Evolutionary conservation across 2,888 invertebrate genomes (phyloP).

Genomic region (Anorthoa munda): DNA sequence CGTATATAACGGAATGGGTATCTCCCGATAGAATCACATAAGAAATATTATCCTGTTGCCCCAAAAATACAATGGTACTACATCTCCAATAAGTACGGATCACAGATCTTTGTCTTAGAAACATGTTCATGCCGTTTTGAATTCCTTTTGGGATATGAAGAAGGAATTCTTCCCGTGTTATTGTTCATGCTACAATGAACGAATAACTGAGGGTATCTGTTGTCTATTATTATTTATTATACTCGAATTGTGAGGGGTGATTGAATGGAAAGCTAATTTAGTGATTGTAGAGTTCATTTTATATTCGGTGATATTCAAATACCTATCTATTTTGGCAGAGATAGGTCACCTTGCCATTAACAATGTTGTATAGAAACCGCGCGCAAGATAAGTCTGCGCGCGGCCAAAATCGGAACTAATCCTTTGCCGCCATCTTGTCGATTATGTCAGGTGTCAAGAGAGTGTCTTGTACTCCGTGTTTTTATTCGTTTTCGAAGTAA

Average conservation of each 20-base stretch:
- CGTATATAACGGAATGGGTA: conserved; percentile 36
- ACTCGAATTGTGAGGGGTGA: conserved; percentile 23
- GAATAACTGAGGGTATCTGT: conserved; percentile 35
- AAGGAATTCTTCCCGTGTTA: conserved; percentile 40
- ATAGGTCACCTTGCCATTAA: neutral
- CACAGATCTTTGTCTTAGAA: conserved; percentile 64
- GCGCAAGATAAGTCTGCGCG: too few species aligned
- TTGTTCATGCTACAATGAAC: conserved; percentile 53
- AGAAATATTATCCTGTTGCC: conserved; percentile 55
- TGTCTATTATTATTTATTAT: conserved; percentile 35
- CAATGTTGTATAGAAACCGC: neutral
- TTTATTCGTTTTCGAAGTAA: too few species aligned
- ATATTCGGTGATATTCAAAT: too few species aligned
- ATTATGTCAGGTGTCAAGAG: too few species aligned
- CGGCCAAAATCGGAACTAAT: too few species aligned
- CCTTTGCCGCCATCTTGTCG: too few species aligned
- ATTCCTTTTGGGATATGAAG: conserved; percentile 53
- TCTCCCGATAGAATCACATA: conserved; percentile 46
- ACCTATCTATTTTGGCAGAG: too few species aligned
- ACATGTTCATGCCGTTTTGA: conserved; percentile 63
- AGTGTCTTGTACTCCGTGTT: too few species aligned
- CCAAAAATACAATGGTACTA: conserved; percentile 46
- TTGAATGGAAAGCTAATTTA: conserved; percentile 45
- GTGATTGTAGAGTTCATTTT: neutral
- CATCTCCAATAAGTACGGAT: conserved; percentile 56